Percentiles rank a stretch among this genome's conserved stretches.
Evolutionary conservation across 1,140 invertebrate species (phyloP).

Genomic region (Drosophila rhopaloa): DNA sequence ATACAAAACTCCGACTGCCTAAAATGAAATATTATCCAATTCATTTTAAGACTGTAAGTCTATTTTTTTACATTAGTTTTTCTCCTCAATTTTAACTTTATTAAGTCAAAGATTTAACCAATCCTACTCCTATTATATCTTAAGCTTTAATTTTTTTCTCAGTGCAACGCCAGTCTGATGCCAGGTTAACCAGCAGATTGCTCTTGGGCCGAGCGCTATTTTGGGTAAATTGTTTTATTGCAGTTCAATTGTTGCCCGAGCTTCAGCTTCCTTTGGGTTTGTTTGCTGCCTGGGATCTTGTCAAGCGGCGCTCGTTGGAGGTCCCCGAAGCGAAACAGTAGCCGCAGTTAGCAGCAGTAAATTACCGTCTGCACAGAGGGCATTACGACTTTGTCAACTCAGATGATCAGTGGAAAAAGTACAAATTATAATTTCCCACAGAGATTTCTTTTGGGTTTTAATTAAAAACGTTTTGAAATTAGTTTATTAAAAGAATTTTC

Average conservation of each 20-base stretch:
- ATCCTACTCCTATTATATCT: no score
- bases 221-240: conserved; percentile 83
- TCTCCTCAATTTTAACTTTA: no score
- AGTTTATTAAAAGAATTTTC: no score
- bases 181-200: conserved; percentile 64
- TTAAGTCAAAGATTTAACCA: no score
- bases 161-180: conserved; percentile 22
- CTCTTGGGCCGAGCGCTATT: conserved; percentile 68
- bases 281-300: conserved; percentile 61
- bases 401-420: conserved; percentile 1
- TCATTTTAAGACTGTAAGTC: no score
- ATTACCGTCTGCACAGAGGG: conserved; percentile 28
- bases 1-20: no score
- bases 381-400: conserved; percentile 26
- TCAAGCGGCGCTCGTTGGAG: conserved; percentile 72
- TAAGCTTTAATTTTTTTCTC: background rate
- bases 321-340: conserved; percentile 61
- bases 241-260: conserved; percentile 76
- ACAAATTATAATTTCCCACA: background rate
- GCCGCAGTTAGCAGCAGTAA: conserved; percentile 54
- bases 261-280: conserved; percentile 53
- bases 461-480: no score
- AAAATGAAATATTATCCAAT: no score
- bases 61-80: no score
- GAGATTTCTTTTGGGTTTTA: no score